These are phyloP conservation scores for Pterocles gutturalis DNA, from an alignment of 2,113 vertebrate species.

Conservation along the genomic window DNA sequence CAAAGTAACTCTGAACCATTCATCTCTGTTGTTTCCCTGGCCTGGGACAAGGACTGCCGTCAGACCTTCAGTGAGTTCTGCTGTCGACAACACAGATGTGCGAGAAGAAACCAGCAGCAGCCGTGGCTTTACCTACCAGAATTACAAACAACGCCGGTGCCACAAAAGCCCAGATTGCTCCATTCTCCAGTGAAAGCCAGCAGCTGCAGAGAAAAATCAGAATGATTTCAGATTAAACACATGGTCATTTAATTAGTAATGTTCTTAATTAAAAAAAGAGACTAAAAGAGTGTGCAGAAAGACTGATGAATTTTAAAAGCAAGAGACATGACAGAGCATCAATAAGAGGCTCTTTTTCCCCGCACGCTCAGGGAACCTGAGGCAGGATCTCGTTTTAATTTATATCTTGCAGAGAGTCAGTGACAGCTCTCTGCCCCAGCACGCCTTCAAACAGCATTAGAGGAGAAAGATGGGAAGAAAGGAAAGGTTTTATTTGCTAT, in stretches of 20 bases:
- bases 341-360: background rate
- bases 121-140: conserved; percentile 78
- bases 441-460: background rate
- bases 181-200: conserved; percentile 90
- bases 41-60: background rate
- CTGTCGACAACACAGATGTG: background rate
- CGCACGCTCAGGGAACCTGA: fast-evolving
- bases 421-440: background rate
- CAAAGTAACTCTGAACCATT: background rate
- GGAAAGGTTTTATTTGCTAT: background rate
- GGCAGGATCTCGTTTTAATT: background rate
- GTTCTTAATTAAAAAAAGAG: background rate
- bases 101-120: background rate
- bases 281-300: background rate
- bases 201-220: conserved; percentile 81
- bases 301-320: background rate
- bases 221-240: background rate
- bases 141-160: conserved; percentile 92
- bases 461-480: background rate
- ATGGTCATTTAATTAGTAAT: background rate
- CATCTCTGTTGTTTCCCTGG: background rate
- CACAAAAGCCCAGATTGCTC: conserved; percentile 98
- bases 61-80: background rate
- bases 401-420: background rate
- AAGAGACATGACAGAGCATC: fast-evolving